Conservation (phyloP, 2,888 invertebrate species). For the Thereva unica region DNA sequence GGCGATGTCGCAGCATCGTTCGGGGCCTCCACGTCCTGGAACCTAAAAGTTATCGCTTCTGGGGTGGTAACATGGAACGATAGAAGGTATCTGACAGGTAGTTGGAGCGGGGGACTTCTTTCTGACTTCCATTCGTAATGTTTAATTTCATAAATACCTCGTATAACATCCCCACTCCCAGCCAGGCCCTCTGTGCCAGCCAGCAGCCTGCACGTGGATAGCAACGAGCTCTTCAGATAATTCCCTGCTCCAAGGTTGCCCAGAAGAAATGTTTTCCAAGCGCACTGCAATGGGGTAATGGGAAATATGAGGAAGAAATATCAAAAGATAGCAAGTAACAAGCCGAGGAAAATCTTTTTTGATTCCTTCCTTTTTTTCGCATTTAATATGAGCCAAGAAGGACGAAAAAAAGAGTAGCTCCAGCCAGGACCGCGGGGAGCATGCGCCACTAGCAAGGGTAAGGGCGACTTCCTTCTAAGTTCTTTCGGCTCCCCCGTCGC, state of each 20-base stretch:
- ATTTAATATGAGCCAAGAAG: background rate
- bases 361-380: background rate
- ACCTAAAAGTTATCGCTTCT: slow-evolving; percentile 4
- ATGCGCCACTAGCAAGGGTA: too few species aligned
- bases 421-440: too few species aligned
- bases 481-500: too few species aligned
- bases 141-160: slow-evolving; percentile 33
- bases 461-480: too few species aligned
- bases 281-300: slow-evolving; percentile 20
- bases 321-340: slow-evolving; percentile 24
- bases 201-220: slow-evolving; percentile 29
- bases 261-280: background rate
- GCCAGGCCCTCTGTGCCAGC: background rate
- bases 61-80: background rate
- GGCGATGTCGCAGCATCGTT: background rate
- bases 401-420: too few species aligned
- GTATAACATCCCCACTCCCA: background rate
- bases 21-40: slow-evolving; percentile 1
- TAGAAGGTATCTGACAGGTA: too few species aligned
- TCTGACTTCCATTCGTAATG: slow-evolving; percentile 12
- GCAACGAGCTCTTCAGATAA: slow-evolving; percentile 25
- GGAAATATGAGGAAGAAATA: slow-evolving; percentile 7
- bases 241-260: slow-evolving; percentile 28
- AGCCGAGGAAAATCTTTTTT: slow-evolving; percentile 23
- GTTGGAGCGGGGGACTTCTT: background rate